Base-by-base conservation (phyloP, 2,888 invertebrate species). In the Sminthurides aquaticus region DNA sequence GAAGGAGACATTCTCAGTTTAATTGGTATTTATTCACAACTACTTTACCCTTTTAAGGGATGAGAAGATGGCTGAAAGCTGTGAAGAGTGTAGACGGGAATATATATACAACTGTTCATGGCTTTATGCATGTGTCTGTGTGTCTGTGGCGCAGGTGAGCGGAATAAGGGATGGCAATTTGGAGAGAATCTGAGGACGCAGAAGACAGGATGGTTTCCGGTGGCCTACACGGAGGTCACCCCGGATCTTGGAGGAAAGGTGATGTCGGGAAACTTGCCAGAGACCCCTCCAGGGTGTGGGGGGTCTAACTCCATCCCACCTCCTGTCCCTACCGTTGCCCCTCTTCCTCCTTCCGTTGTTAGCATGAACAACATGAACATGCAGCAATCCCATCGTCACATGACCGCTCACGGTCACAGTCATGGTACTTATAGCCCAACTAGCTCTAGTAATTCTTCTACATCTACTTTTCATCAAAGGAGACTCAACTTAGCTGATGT, bases 141-240 rank as follows among this genome's bases (percentile, higher is more conserved):
- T 2, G 5, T 25, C 11, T 52, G 5, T 54, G 54, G 71, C 70
- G 58, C 73, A 82, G 83, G 94, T 25, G 92, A 91, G 76, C 84
- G 91, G 74, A 91, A 91, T 73, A 94, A 94, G 78, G 95, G 95
- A 26, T 95, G 95, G 95, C 94, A 95, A 80, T 95, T 93, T 76
- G 95, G 95, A n/a, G 93, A 94, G 79, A 95, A 95, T 79, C 79
- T 90, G 73, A 84, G 91, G 64, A 92, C 91, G n/a, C 91, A 91
- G 78, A 87, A 88, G 77, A 88, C 90, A 71, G 95, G 95, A 34
- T 95, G 95, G 95, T 95, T 95, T 80, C 95, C 95, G 1, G 81
- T 94, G 69, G 93, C 94, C n/a, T 95, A 94, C 77, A 93, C 94
- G 29, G 93, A 93, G 80, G 82, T 82, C n/a, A 82, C 87, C 59